Evolutionary conservation across 2,888 invertebrate species (phyloP), one percentile per base, ranked within the genome.

Genomic region (Rhodophaea formosa): DNA sequence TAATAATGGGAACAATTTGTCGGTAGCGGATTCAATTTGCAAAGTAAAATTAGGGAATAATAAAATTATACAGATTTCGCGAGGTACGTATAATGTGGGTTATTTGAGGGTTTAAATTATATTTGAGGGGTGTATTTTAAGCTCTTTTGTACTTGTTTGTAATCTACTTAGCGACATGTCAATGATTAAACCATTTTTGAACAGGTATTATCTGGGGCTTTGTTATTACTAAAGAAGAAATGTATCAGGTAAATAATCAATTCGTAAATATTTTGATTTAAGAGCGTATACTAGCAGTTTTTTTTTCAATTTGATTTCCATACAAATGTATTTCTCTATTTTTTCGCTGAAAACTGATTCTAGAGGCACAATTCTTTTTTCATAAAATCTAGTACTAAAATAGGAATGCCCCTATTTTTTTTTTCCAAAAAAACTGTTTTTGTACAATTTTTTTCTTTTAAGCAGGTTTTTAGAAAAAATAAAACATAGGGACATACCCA

Each of bases 1-100:
- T 57, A 62, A 67, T 69, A 72, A 73, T 71, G 67, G 67, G 73
- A 75, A 79, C 77, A 82, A 84, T 85, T 85, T 80, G 71, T 67
- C 66, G 62, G 68, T 60, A 61, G 65, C 64, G 67, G 68, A 72
- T 84, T 86, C 82, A 82, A 86, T 85, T 84, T 81, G 73, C 68
- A 69, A 72, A 75, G 69, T 65, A 72, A 74, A 77, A 78, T 79
- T 74, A 77, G 73, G 69, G 82, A 80, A 80, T 79, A 84, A 88
- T 87, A 87, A 89, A 90, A 89, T 90, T 90, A 90, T 89, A 88
- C 88, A 80, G 86, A 79, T 81, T 82, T 78, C n/a, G 39, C 15
- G 15, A 43, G 43, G 56, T 56, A 49, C n/a, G 47, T 47, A 56
- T 30, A 23, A 42, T 56, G 56, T 49, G 54, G 54, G 10, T 16